Evolutionary conservation across 2,797 vertebrate species (phyloP), one percentile per base, ranked within the genome.

Genomic region (Malurus leucopterus): DNA sequence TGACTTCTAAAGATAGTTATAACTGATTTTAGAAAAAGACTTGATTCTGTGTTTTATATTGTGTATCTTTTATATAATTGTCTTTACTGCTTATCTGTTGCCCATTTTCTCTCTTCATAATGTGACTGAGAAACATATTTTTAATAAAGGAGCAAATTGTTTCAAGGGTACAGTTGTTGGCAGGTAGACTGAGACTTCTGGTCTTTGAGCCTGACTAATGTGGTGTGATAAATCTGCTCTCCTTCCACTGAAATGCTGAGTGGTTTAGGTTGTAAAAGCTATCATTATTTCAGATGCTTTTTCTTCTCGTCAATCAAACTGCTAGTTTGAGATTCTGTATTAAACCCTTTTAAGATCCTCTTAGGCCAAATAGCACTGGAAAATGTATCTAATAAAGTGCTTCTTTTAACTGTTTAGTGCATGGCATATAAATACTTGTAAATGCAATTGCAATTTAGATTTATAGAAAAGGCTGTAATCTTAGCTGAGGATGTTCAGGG

Each of bases 1-100:
- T 67, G 57, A 50, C 22, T 91, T 75, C 73, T 84, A 86, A 89
- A 93, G 71, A 91, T 92, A 90, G 70, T 34, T 75, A 17, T 34
- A 91, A 61, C 30, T 77, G 16, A 29, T 51, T 34, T 61, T 34
- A 6, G 6, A 40, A 83, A 77, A 54, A 17, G 14, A 38, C 46
- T 92, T 34, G 36, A 41, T 84, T 93, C 36, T 81, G 22, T 71
- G 34, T 41, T 86, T 84, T 70, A 18, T 65, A 41, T 43, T 49
- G 8, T 63, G 4, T 41, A 11, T 89, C 27, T 80, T 87, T 79
- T 62, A 64, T 68, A 24, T 65, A 53, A 73, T 65, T 90, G 32
- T 44, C 40, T 62, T 69, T 3, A 2, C 27, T 71, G 57, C 20
- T 82, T 64, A 38, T 54, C 43, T 23, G 3, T 73, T 79, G 50